Evolutionary conservation across 1,140 invertebrate species (phyloP), one percentile per base, ranked within the genome.

Genomic region (Drosophila lini): DNA sequence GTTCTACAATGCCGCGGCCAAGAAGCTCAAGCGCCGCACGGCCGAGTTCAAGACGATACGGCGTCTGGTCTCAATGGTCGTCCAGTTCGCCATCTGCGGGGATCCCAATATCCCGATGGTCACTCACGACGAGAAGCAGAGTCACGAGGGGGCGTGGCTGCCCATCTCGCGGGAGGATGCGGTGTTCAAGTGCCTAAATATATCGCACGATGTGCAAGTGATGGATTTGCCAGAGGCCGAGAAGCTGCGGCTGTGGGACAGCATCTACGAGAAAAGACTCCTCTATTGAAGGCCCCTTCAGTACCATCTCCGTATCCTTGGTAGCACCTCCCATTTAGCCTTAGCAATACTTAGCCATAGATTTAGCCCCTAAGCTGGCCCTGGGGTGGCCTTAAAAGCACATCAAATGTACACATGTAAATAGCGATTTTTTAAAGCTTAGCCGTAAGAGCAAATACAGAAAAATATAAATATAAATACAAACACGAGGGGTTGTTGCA

Each of bases 1-100:
- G 41, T 96, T 95, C 80, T 93, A 93, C 75, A 94, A 93, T 64
- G 86, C 80, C 57, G 83, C 93, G 28, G 93, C 93, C 45, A 83
- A 91, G 34, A 93, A 93, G 64, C 76, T 92, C 53, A 91, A 93
- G 58, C 73, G 76, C 2, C 90, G 80, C 47, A 81, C 91, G 9
- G 85, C 78, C 25, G 92, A 91, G 62, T 93, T 92, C 31, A 89
- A 81, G 78, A 85, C 92, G 11, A 94, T 93, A 53, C 68, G 71
- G 11, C 86, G 90, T 4, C 53, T 92, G 65, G 79, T 91, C 7
- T 78, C 92, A 81, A 89, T 94, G 77, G 73, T 93, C 74, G 92
- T 91, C 15, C 82, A 92, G 50, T 93, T 93, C 55, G 93, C 93
- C 53, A 88, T 90, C 52, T 92, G 83, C 32, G 93, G 93, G 7